A percentile compares a stretch with the other conserved stretches of the same genome.
phyloP scores from a whole-genome alignment of 2,797 vertebrate genomes.

The Danio tinwini region DNA sequence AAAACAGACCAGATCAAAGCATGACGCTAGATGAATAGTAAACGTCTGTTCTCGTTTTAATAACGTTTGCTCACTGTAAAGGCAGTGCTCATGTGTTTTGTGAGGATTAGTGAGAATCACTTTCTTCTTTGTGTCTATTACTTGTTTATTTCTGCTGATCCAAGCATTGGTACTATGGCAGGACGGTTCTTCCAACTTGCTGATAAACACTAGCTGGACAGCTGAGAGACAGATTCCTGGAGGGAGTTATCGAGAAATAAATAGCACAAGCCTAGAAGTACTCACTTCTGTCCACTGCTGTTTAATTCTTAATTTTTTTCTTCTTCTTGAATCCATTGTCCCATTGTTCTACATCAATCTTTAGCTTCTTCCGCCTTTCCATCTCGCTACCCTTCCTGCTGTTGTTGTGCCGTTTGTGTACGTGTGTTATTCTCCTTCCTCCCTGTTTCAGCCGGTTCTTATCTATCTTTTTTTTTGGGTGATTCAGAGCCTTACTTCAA shows the following conservation, averaged over 20 bases:
- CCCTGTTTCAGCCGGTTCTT: not conserved
- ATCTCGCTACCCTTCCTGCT: not conserved
- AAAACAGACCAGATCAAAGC: slow-evolving; percentile 49
- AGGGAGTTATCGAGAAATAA: slow-evolving; percentile 24
- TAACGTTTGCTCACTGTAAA: slow-evolving; percentile 15
- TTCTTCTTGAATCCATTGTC: slow-evolving; percentile 29
- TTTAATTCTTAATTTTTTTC: slow-evolving; percentile 20
- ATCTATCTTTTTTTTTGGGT: slow-evolving; percentile 9
- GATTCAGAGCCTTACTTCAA: slow-evolving; percentile 11
- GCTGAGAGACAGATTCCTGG: not conserved
- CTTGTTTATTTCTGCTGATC: slow-evolving; percentile 60
- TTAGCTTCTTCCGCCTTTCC: not conserved
- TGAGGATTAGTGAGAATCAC: slow-evolving; percentile 39
- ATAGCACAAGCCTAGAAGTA: slow-evolving; percentile 2
- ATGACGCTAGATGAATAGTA: slow-evolving; percentile 47
- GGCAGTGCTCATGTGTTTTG: slow-evolving; percentile 32
- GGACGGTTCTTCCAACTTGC: slow-evolving; percentile 9
- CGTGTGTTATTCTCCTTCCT: not conserved
- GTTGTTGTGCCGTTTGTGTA: not conserved
- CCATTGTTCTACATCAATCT: slow-evolving; percentile 6
- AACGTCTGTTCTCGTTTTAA: slow-evolving; percentile 53
- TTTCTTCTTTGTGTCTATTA: slow-evolving; percentile 52
- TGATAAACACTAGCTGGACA: slow-evolving; percentile 22
- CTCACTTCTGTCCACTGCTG: slow-evolving; percentile 56
- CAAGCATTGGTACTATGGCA: slow-evolving; percentile 39